These are phyloP conservation scores for Charadrius vociferus DNA, from an alignment of 2,113 vertebrate species.

Conservation along the genomic window DNA sequence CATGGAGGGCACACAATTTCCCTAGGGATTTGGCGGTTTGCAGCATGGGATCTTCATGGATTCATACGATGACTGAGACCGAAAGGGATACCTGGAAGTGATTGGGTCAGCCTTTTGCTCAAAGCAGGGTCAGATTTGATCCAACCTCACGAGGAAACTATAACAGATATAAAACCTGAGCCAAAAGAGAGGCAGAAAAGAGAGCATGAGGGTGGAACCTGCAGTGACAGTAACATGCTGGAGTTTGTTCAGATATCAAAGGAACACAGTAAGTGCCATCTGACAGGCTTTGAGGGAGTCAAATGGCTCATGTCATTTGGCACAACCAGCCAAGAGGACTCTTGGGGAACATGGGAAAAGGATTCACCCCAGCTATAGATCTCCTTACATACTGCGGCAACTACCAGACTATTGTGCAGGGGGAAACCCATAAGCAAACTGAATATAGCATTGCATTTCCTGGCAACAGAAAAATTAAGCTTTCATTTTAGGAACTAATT, in stretches of 20 bases:
- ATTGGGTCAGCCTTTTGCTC: not conserved
- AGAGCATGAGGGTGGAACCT: not conserved
- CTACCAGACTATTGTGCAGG: not conserved
- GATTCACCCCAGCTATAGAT: not conserved
- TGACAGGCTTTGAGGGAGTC: not conserved
- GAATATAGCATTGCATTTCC: not conserved
- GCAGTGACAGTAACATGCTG: not conserved
- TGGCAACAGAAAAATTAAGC: not conserved
- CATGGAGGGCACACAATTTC: not conserved
- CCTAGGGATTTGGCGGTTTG: not conserved
- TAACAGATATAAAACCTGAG: not conserved
- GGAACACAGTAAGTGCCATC: fast-evolving
- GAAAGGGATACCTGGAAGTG: not conserved
- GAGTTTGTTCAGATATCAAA: not conserved
- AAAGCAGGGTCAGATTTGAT: not conserved
- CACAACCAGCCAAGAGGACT: not conserved
- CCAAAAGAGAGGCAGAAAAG: not conserved
- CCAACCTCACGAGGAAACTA: not conserved
- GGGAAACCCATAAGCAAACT: not conserved
- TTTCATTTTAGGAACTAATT: not conserved
- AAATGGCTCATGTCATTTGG: not conserved
- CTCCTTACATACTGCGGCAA: not conserved
- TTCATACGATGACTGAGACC: not conserved
- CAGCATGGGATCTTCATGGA: not conserved
- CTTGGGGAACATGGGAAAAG: not conserved